Percentiles rank a stretch among this genome's conserved stretches.
phyloP scores from a whole-genome alignment of 2,113 vertebrate genomes.

The Etheostoma cragini region DNA sequence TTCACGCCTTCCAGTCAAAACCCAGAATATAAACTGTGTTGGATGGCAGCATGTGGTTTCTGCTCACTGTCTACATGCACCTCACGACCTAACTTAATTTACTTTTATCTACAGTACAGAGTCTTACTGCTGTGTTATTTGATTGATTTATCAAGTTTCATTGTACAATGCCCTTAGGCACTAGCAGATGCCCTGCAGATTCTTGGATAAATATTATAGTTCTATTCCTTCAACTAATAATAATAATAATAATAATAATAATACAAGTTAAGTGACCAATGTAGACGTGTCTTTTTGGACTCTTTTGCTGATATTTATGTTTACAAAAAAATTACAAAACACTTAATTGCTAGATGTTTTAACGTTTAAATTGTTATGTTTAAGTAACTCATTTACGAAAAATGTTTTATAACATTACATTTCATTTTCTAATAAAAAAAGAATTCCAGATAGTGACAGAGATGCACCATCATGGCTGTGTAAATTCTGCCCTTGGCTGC shows the following conservation, averaged over 20 bases:
- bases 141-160: slow-evolving; percentile 38
- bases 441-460: too few species aligned
- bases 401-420: too few species aligned
- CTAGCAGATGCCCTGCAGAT: neutral
- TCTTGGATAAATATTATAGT: neutral
- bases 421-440: too few species aligned
- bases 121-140: slow-evolving; percentile 27
- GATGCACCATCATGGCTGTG: neutral
- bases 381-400: too few species aligned
- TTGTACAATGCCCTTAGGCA: neutral
- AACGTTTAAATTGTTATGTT: too few species aligned
- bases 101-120: slow-evolving; percentile 11
- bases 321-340: too few species aligned
- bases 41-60: slow-evolving; percentile 15
- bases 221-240: neutral
- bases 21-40: slow-evolving; percentile 10
- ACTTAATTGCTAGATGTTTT: too few species aligned
- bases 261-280: too few species aligned
- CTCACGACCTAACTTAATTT: slow-evolving; percentile 22
- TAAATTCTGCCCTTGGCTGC: neutral
- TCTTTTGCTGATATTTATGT: too few species aligned
- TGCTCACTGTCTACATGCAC: neutral
- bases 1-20: slow-evolving; percentile 20
- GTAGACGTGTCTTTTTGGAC: too few species aligned
- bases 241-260: too few species aligned